A percentile compares a stretch with the other conserved stretches of the same genome.
These are phyloP conservation scores for Isotomurus palustris DNA, from an alignment of 2,888 invertebrate species.

Conservation along the genomic window DNA sequence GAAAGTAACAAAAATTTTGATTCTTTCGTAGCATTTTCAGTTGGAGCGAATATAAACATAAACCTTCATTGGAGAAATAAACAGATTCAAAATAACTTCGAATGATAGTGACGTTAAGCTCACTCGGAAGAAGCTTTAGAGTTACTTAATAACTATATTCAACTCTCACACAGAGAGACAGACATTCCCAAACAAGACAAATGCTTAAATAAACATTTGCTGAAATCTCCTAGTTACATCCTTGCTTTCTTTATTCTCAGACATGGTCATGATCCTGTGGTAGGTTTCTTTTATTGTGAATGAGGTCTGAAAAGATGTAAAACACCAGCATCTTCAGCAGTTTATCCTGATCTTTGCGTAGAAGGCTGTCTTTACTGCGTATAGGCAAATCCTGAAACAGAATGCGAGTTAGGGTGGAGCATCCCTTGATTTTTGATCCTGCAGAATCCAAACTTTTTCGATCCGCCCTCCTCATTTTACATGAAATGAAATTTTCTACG, in stretches of 20 bases:
- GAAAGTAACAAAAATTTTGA: conserved; percentile 1
- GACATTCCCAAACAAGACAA: conserved; percentile 1
- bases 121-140: too few relatives aligned
- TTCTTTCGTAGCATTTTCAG: not conserved
- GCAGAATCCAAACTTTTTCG: too few relatives aligned
- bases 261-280: too few relatives aligned
- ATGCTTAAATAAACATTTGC: conserved; percentile 5
- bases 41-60: conserved; percentile 9
- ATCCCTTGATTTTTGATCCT: too few relatives aligned
- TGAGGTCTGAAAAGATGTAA: too few relatives aligned
- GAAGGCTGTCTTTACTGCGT: not conserved
- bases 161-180: not conserved
- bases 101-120: too few relatives aligned
- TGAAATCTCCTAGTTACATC: too few relatives aligned
- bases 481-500: too few relatives aligned
- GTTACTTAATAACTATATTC: not conserved
- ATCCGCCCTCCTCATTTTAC: not conserved
- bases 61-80: conserved; percentile 8
- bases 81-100: conserved; percentile 4
- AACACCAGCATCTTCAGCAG: too few relatives aligned
- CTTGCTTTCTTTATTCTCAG: too few relatives aligned
- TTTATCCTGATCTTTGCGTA: too few relatives aligned
- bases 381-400: not conserved
- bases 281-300: too few relatives aligned
- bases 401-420: not conserved